A percentile compares a stretch with the other conserved stretches of the same genome.
Conservation (phyloP, 2,113 vertebrate genomes). For the Rhea americana region DNA sequence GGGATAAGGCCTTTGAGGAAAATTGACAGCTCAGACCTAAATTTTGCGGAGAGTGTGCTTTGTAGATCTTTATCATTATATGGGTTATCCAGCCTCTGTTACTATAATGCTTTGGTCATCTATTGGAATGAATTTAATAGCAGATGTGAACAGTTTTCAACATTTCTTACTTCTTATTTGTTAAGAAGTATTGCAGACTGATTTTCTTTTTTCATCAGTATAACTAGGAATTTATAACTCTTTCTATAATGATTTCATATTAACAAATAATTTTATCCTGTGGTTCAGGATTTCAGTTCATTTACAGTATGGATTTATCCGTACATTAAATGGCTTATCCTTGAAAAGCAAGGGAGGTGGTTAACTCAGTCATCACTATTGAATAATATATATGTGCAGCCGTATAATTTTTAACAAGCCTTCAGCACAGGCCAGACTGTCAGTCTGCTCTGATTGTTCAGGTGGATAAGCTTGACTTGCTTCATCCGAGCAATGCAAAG, state of each 20-base stretch:
- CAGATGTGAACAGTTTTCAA: neutral
- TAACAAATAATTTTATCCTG: neutral
- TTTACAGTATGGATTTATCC: neutral
- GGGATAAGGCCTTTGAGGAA: neutral
- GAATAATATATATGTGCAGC: neutral
- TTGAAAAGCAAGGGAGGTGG: neutral
- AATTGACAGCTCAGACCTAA: neutral
- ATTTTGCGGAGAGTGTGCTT: neutral
- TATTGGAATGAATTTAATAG: neutral
- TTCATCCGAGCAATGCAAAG: neutral
- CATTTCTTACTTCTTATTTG: neutral
- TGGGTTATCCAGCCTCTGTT: neutral
- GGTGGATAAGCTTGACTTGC: neutral
- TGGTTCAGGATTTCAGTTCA: neutral
- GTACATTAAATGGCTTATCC: neutral
- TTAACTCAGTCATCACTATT: neutral
- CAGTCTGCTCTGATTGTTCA: neutral
- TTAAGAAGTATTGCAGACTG: neutral
- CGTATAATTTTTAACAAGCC: neutral
- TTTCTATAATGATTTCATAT: neutral
- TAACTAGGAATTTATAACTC: neutral
- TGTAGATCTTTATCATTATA: neutral
- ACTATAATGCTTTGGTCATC: too few species aligned
- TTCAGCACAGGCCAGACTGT: neutral
- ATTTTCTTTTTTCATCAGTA: too few species aligned